phyloP scores from a whole-genome alignment of 2,888 invertebrate genomes.

The Sarcophaga carnaria region DNA sequence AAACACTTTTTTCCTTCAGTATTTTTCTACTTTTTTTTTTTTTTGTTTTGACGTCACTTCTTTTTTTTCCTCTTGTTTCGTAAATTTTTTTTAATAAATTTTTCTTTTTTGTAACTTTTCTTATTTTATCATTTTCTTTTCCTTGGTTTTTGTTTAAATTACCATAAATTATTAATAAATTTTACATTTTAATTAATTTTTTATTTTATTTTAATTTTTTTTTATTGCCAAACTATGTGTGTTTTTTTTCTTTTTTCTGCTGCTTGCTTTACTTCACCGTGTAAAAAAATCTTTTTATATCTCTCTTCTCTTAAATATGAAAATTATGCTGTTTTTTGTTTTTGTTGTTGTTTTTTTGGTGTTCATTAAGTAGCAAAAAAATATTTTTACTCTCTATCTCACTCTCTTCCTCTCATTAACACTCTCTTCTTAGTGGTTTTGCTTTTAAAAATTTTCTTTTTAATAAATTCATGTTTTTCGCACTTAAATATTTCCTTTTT shows the following conservation, averaged over 20 bases:
- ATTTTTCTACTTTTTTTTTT: constrained; percentile 41
- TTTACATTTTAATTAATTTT: constrained; percentile 55
- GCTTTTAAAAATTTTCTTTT: background rate
- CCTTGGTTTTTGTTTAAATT: constrained; percentile 10
- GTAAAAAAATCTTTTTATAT: constrained; percentile 60
- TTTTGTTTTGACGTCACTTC: constrained; percentile 64
- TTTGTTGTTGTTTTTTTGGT: constrained; percentile 59
- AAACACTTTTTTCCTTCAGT: constrained; percentile 13
- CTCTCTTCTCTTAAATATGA: constrained; percentile 60
- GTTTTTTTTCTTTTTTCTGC: background rate
- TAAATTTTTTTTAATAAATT: constrained; percentile 29
- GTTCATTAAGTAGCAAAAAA: constrained; percentile 43
- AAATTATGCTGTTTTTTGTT: constrained; percentile 52
- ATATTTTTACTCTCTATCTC: constrained; percentile 42
- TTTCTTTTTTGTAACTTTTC: constrained; percentile 15
- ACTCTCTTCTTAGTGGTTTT: constrained; percentile 26
- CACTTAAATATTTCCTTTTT: constrained; percentile 7
- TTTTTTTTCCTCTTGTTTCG: constrained; percentile 33
- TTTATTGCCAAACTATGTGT: constrained; percentile 35
- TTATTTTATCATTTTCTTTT: constrained; percentile 1
- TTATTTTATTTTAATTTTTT: constrained; percentile 35
- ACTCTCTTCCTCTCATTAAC: constrained; percentile 8
- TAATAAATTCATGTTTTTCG: constrained; percentile 39
- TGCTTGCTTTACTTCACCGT: constrained; percentile 39
- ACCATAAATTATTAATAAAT: constrained; percentile 18